These are phyloP conservation scores for Hippopotamus amphibius DNA, from an alignment of 2,113 vertebrate species.

Conservation along the genomic window DNA sequence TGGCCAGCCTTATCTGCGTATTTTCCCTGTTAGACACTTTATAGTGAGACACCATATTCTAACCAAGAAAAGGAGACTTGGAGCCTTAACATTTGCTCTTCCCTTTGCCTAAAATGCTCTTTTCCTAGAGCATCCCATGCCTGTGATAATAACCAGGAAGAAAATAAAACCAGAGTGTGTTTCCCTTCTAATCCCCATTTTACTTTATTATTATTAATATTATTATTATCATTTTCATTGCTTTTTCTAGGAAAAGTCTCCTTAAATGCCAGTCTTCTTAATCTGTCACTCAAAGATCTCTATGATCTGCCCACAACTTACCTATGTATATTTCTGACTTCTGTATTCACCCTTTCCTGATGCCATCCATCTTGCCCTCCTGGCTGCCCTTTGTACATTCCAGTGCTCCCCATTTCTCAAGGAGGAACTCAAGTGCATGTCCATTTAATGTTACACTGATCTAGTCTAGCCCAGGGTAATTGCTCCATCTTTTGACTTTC, in stretches of 20 bases:
- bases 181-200: not conserved
- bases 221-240: not conserved
- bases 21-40: not conserved
- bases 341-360: not conserved
- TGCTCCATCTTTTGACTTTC: constrained; percentile 22
- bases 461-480: not conserved
- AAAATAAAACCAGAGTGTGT: not conserved
- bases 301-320: not conserved
- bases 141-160: not conserved
- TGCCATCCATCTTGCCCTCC: not conserved
- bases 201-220: not conserved
- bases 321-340: constrained; percentile 16
- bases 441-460: not conserved
- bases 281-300: not conserved
- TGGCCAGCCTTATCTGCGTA: not conserved
- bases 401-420: not conserved
- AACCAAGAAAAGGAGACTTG: not conserved
- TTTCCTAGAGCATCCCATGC: not conserved
- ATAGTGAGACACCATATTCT: not conserved
- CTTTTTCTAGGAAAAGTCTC: not conserved
- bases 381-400: not conserved
- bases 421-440: not conserved
- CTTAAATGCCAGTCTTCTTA: not conserved
- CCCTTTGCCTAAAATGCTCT: not conserved
- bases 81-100: not conserved